Base-by-base conservation (phyloP, 2,888 invertebrate genomes). In the Drosophila greeni region DNA sequence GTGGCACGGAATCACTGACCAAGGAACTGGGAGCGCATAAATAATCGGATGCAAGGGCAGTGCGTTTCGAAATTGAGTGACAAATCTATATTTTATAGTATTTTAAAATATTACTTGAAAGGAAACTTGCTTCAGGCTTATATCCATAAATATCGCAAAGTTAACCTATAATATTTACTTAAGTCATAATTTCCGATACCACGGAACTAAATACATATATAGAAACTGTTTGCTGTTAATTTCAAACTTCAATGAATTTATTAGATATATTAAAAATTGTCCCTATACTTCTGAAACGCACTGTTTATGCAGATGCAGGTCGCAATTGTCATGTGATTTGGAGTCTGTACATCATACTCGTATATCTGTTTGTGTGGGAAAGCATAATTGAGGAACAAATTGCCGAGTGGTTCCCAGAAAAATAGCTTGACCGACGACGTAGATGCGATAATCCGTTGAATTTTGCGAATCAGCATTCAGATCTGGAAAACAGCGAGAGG, bases 311-410 rank as follows among this genome's bases (percentile, higher is more conserved):
- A 62, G 42, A 62, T 62, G 20, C 24, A 43, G 29, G n/a, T 37
- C 64, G 39, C 36, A 62, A 62, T 31, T 62, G 61, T 62, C 64
- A 51, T 51, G 48, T 24, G 42, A 66, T 66, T 48, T 49, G 49
- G 62, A 47, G 47, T 53, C 45, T 45, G 18, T 23, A 59, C 33
- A 42, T 43, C 34, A 51, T 61, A 26, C 60, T 39, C 60, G 39
- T 60, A 33, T 29, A 48, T 53, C 31, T 29, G 14, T 7, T 20
- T 66, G 37, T 51, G 39, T 57, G 57, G 24, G 20, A 58, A 67
- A 37, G 29, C 37, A 42, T 59, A 67, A 66, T 47, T 59, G 59
- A 48, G 52, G 40, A 52, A 53, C 59, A 58, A 67, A 58, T 66
- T 58, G 61, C 62, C 9, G 31, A 37, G 52, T 8, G 36, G 40